Evolutionary conservation across 2,113 vertebrate genomes (phyloP), one percentile per base, ranked within the genome.

Genomic region (Trinectes maculatus): DNA sequence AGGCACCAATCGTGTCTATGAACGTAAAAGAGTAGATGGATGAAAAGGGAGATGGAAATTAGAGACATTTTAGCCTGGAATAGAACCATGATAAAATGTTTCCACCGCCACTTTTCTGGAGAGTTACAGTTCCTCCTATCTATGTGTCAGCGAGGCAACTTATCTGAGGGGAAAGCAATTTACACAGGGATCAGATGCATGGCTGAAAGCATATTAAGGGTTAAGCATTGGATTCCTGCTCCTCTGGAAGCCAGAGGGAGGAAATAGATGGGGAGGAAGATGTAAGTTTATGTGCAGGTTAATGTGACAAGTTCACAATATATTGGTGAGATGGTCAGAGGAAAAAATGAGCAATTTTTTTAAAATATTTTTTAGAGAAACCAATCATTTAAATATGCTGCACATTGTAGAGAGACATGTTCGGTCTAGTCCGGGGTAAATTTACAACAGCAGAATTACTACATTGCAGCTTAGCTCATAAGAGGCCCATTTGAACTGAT

Each of bases 111-210:
- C 69, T 81, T 82, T 85, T 83, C 43, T 21, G 63, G n/a, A 75
- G 87, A 85, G 77, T 82, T 77, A 74, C 82, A 71, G 68, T 85
- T 82, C 84, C 60, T 55, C 77, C 59, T 80, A 84, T 89, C 87
- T 82, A 75, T 82, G 86, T 89, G 89, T 87, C 85, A 87, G 87
- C 16, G 79, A 70, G 80, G 83, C 84, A 89, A 90, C 82, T 83
- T 89, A 89, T 87, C 87, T 88, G 78, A 84, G 81, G 76, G 77
- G 82, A 84, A 87, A 81, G 86, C 82, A 87, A 90, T 91, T 89
- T 91, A 85, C 82, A 77, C 89, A 85, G 80, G 87, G 85, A 90
- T 89, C 85, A 89, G 87, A 87, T 85, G 77, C 76, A 85, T 37
- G 72, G 80, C 82, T 86, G 80, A 87, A 84, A 90, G 85, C 80